Evolutionary conservation across 2,888 invertebrate genomes (phyloP).

Genomic region (Phytoseiulus persimilis): DNA sequence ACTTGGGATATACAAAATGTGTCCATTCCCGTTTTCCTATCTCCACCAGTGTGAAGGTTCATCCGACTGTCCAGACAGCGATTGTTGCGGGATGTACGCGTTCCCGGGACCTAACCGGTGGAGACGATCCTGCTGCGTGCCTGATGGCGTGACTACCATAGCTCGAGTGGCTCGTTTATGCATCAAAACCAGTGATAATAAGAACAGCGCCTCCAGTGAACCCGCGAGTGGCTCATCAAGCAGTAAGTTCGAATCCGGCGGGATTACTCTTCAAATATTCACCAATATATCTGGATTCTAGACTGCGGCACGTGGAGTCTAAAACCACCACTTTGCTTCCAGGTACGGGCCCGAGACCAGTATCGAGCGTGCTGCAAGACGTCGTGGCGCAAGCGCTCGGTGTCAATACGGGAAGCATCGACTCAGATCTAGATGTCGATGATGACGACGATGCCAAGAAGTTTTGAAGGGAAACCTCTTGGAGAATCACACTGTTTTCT

Average conservation of each 20-base stretch:
- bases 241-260: background rate
- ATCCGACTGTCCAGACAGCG: conserved; percentile 30
- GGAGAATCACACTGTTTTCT: background rate
- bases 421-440: background rate
- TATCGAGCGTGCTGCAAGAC: background rate
- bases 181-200: background rate
- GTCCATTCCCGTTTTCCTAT: conserved; percentile 31
- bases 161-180: conserved; percentile 11
- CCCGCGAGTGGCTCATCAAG: background rate
- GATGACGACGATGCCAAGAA: conserved; percentile 29
- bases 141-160: conserved; percentile 28
- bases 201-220: background rate
- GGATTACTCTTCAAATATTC: too few relatives aligned
- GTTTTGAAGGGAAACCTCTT: background rate
- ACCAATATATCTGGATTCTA: too few relatives aligned
- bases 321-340: background rate
- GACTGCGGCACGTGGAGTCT: background rate
- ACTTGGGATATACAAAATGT: conserved; percentile 18
- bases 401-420: background rate
- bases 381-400: conserved; percentile 36
- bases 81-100: conserved; percentile 32
- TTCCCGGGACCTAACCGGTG: conserved; percentile 33
- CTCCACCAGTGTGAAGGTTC: conserved; percentile 28
- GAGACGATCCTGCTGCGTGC: conserved; percentile 32
- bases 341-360: background rate